These are phyloP conservation scores for Peromyscus eremicus DNA, from an alignment of 2,797 vertebrate genomes.

Conservation along the genomic window DNA sequence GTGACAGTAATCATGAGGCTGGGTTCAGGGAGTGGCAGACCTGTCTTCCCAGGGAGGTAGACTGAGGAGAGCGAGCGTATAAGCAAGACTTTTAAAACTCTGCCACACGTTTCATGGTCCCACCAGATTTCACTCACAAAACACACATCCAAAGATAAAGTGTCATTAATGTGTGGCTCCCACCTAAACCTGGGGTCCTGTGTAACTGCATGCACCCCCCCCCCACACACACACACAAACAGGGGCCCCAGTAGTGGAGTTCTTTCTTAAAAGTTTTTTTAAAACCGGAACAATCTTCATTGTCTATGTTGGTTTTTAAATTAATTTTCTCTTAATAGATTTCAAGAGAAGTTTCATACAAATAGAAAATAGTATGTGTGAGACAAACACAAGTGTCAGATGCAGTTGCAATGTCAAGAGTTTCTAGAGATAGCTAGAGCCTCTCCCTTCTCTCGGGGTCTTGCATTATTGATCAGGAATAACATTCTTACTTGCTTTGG, in stretches of 20 bases:
- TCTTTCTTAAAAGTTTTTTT: neutral
- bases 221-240: too few relatives aligned
- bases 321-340: slow-evolving; percentile 42
- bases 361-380: neutral
- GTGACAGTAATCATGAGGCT: neutral
- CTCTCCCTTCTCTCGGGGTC: neutral
- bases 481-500: neutral
- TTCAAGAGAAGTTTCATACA: neutral
- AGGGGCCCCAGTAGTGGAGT: neutral
- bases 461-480: neutral
- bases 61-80: too few relatives aligned
- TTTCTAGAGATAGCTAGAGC: neutral
- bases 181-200: neutral
- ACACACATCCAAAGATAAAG: neutral
- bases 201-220: neutral
- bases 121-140: neutral
- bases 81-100: neutral
- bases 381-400: neutral
- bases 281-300: neutral
- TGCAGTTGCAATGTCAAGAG: neutral
- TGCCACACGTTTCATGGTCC: neutral
- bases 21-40: neutral
- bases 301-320: slow-evolving; percentile 15
- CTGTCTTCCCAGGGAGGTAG: neutral
- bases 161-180: neutral